phyloP scores from a whole-genome alignment of 2,888 invertebrate genomes.

The Eupithecia subfuscata region DNA sequence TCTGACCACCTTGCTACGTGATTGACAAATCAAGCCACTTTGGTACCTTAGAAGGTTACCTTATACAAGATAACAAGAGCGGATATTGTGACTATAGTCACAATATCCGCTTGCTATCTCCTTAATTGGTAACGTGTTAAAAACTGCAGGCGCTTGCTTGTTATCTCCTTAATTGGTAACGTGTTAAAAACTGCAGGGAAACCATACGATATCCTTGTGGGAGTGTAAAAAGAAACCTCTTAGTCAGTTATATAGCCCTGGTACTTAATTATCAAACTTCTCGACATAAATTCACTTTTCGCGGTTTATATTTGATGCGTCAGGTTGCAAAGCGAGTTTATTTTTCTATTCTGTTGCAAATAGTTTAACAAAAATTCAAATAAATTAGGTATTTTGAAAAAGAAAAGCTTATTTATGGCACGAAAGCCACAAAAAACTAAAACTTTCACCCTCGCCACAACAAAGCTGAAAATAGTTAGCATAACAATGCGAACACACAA shows the following conservation, averaged over 20 bases:
- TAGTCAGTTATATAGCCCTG: not conserved
- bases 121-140: not conserved
- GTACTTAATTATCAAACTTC: not conserved
- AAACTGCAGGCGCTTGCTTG: not conserved
- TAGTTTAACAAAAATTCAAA: not conserved
- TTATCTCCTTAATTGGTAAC: not conserved
- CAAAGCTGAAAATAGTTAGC: constrained; percentile 54
- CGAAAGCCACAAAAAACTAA: constrained; percentile 42
- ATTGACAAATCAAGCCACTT: constrained; percentile 79
- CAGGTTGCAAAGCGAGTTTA: not conserved
- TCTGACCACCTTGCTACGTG: constrained; percentile 67
- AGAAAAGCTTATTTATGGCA: constrained; percentile 37
- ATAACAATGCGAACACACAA: constrained; percentile 60
- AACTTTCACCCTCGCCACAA: constrained; percentile 46
- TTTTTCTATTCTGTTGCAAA: not conserved
- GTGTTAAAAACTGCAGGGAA: not conserved
- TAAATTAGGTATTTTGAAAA: constrained; percentile 28
- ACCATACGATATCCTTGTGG: not conserved
- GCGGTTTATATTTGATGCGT: not conserved
- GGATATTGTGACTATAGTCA: too few species aligned
- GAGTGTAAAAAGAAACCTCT: not conserved
- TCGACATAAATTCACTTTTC: not conserved
- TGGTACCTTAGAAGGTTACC: too few species aligned
- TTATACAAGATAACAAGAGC: too few species aligned
- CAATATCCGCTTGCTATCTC: not conserved